Conservation (phyloP, 2,888 invertebrate species). For the Eutolmus rufibarbis region DNA sequence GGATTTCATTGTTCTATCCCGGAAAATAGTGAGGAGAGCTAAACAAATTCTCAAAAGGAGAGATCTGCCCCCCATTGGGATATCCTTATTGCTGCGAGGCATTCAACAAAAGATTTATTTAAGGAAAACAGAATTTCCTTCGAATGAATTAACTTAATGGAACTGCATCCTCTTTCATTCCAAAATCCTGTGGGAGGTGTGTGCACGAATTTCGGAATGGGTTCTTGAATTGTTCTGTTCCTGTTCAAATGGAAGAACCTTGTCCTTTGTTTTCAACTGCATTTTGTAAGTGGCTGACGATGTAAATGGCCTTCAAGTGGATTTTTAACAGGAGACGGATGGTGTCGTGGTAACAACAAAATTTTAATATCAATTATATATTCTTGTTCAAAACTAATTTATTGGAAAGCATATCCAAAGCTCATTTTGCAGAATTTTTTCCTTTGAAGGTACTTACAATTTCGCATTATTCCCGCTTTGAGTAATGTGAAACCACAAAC, state of each 20-base stretch:
- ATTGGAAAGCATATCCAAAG: background rate
- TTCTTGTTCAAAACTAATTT: background rate
- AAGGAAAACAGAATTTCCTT: conserved; percentile 38
- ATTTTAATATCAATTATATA: background rate
- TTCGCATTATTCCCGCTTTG: conserved; percentile 25
- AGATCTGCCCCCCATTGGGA: background rate
- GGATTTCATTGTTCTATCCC: conserved; percentile 18
- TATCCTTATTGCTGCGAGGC: conserved; percentile 19
- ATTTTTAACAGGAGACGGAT: background rate
- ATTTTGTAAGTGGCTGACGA: background rate
- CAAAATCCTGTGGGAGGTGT: conserved; percentile 25
- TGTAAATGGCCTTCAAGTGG: background rate
- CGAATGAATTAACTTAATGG: conserved; percentile 40
- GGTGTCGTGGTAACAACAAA: background rate
- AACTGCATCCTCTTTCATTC: conserved; percentile 27
- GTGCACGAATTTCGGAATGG: background rate
- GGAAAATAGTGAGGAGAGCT: conserved; percentile 11
- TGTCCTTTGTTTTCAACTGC: background rate
- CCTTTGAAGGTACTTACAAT: background rate
- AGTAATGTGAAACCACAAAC: conserved; percentile 4
- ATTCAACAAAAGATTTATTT: conserved; percentile 37
- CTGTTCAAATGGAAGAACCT: background rate
- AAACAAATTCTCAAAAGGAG: conserved; percentile 15
- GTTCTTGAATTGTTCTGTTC: background rate
- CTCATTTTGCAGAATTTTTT: background rate